phyloP scores from a whole-genome alignment of 2,888 invertebrate genomes.

The Xestia ashworthii region DNA sequence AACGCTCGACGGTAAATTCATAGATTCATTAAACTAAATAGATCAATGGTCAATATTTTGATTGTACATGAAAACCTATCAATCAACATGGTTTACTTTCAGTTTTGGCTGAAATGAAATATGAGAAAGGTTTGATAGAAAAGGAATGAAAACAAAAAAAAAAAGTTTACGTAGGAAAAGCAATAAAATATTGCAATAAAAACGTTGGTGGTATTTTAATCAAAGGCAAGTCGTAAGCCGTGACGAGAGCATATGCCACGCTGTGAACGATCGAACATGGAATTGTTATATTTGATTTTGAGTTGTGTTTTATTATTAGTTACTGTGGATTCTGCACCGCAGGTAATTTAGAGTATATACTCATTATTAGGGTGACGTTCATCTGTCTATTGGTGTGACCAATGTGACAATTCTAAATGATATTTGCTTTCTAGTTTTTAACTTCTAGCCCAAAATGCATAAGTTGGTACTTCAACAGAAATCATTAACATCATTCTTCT shows the following conservation, averaged over 20 bases:
- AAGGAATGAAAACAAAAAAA: constrained; percentile 3
- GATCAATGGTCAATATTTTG: not conserved
- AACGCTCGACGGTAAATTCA: not conserved
- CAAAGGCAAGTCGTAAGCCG: constrained; percentile 57
- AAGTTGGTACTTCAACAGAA: not conserved
- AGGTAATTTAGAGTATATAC: constrained; percentile 68
- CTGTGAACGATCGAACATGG: constrained; percentile 39
- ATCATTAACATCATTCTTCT: not conserved
- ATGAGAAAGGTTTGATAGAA: not conserved
- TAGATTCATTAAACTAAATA: not conserved
- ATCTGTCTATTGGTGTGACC: not conserved
- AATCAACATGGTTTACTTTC: not conserved
- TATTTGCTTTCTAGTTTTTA: not conserved
- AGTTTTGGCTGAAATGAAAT: not conserved
- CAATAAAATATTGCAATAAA: constrained; percentile 55
- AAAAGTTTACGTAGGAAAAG: constrained; percentile 15
- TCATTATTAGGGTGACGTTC: not conserved
- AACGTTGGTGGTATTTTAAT: constrained; percentile 55
- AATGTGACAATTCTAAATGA: not conserved
- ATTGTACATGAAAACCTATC: not conserved
- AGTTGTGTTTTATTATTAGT: constrained; percentile 68
- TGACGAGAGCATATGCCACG: constrained; percentile 41
- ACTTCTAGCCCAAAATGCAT: not conserved
- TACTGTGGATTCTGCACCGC: constrained; percentile 69
- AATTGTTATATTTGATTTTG: constrained; percentile 68